Evolutionary conservation across 2,797 vertebrate species (phyloP).

Genomic region (Leptatherina wallacei): DNA sequence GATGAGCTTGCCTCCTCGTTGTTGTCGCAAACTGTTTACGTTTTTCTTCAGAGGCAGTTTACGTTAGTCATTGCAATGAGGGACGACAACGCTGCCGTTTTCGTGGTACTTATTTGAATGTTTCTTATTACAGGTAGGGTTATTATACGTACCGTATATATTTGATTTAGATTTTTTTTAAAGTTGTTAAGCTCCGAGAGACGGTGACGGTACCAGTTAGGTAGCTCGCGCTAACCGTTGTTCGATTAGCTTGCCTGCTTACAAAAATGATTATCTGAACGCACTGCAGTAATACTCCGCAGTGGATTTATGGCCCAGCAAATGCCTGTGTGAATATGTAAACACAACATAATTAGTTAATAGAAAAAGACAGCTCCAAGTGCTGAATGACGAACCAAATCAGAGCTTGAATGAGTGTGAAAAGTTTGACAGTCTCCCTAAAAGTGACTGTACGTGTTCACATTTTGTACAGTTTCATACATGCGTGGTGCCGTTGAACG

Average conservation of each 20-base stretch:
- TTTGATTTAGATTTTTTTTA: background rate
- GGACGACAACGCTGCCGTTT: constrained; percentile 18
- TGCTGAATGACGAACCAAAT: background rate
- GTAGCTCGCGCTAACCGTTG: constrained; percentile 40
- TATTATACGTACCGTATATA: background rate
- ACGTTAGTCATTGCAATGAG: constrained; percentile 65
- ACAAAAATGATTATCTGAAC: constrained; percentile 23
- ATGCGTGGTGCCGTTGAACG: background rate
- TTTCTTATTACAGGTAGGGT: constrained; percentile 69
- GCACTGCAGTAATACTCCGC: constrained; percentile 51
- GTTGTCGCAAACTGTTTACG: constrained; percentile 70
- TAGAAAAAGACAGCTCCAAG: background rate
- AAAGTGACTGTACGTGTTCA: background rate
- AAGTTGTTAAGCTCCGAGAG: constrained; percentile 15
- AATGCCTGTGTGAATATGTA: background rate
- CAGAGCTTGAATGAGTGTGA: background rate
- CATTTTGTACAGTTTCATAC: background rate
- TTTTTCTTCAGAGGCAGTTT: constrained; percentile 38
- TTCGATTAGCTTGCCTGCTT: constrained; percentile 12
- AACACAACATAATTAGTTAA: background rate
- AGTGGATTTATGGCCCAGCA: background rate
- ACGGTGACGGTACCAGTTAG: constrained; percentile 12
- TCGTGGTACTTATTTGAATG: constrained; percentile 50
- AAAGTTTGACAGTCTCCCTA: background rate
- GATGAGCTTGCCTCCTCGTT: constrained; percentile 15